phyloP scores from a whole-genome alignment of 2,113 vertebrate species.

The Trinectes maculatus region DNA sequence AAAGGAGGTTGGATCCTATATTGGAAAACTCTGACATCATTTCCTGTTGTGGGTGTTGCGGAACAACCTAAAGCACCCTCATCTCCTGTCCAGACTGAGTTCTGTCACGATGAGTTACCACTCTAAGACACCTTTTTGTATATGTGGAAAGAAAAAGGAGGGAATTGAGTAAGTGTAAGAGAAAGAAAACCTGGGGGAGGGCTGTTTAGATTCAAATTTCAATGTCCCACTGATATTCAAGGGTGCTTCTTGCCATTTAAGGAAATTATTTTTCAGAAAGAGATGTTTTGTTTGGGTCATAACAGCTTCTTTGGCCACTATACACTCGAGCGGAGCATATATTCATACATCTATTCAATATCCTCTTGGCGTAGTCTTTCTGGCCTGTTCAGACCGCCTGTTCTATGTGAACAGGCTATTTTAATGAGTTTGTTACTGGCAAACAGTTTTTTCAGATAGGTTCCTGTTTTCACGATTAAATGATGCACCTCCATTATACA shows the following conservation, averaged over 20 bases:
- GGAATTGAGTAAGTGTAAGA: constrained; percentile 3
- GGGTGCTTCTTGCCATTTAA: constrained; percentile 50
- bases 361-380: constrained; percentile 15
- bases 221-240: constrained; percentile 64
- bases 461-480: constrained; percentile 42
- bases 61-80: constrained; percentile 27
- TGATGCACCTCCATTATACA: constrained; percentile 26
- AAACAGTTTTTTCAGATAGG: constrained; percentile 31
- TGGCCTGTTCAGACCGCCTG: constrained; percentile 27
- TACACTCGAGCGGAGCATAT: constrained; percentile 8
- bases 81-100: constrained; percentile 41
- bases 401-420: constrained; percentile 13
- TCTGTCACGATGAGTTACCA: constrained; percentile 53
- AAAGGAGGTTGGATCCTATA: constrained; percentile 29
- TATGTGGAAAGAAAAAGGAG: constrained; percentile 35
- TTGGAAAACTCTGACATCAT: constrained; percentile 46
- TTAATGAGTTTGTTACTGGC: constrained; percentile 39
- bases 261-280: constrained; percentile 57
- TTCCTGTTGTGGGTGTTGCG: constrained; percentile 22
- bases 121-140: constrained; percentile 30
- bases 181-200: constrained; percentile 13
- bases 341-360: constrained; percentile 36
- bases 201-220: constrained; percentile 15
- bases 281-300: constrained; percentile 67
- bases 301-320: constrained; percentile 25